These are phyloP conservation scores for Merluccius polli DNA, from an alignment of 2,797 vertebrate genomes.

Conservation along the genomic window DNA sequence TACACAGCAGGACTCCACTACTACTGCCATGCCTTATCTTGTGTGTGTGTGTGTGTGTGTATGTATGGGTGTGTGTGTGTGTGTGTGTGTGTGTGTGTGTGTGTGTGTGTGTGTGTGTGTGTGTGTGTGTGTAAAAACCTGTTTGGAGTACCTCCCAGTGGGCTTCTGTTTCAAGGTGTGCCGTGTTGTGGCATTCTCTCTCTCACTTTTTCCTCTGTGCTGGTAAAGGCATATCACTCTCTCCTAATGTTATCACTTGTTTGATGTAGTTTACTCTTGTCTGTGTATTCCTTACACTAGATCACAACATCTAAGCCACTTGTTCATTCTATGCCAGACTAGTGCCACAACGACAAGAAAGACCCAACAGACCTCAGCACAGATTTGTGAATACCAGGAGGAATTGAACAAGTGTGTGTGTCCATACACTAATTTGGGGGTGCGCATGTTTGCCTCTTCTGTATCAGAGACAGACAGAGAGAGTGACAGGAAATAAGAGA, in stretches of 20 bases:
- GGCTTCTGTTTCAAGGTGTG: constrained; percentile 59
- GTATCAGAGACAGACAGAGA: neutral
- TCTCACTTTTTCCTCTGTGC: neutral
- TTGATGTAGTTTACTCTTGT: constrained; percentile 11
- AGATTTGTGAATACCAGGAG: neutral
- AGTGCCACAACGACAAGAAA: constrained; percentile 40
- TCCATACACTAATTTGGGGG: neutral
- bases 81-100: neutral
- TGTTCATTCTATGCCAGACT: constrained; percentile 49
- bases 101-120: too few relatives aligned
- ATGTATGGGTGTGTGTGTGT: constrained; percentile 19
- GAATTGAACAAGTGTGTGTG: neutral
- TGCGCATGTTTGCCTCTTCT: constrained; percentile 25
- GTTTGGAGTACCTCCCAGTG: constrained; percentile 38
- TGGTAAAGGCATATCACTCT: neutral
- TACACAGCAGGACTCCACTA: constrained; percentile 34
- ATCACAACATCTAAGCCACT: constrained; percentile 51
- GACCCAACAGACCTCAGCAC: neutral
- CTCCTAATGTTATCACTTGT: neutral
- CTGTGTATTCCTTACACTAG: constrained; percentile 46
- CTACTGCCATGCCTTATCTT: constrained; percentile 31
- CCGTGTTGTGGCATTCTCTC: constrained; percentile 15
- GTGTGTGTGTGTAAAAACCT: neutral
- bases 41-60: constrained; percentile 18
- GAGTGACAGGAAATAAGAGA: neutral